Base-by-base conservation (phyloP, 1,140 invertebrate genomes). In the Trichomalopsis sarcophagae region DNA sequence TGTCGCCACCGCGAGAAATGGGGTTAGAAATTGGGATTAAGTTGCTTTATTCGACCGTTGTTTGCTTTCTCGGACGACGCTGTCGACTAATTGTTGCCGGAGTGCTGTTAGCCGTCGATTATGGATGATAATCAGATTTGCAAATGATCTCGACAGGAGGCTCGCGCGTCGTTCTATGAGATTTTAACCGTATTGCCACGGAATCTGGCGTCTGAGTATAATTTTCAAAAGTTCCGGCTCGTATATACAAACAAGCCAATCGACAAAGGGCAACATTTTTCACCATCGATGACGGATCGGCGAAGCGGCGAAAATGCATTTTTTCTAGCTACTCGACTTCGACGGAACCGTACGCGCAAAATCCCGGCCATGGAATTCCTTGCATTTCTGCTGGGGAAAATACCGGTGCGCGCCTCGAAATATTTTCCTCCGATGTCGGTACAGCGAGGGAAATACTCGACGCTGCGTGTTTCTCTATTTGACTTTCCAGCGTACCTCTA, bases 181-280 rank as follows among this genome's bases (percentile, higher is more conserved):
- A 14, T 55, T 55, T 55, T 55, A 55, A 55, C 14, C 14, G 47
- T 50, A 36, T 36, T 36, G 1, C 1, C 27, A 27, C 27, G 27
- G 27, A 27, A 27, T 27, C 27, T 27, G 27, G 27, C 27, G 27
- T 27, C 27, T 44, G 0, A 9, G 40, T 44, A 40, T 40, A 50
- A 47, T 47, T 17, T 50, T 50, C 14, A 50, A 50, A 17, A 2
- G 13, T 50, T 50, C 1, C 11, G 23, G 27, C 27, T 2, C 30
- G 62, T 62, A 27, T 27, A 27, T 27, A 11, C 47, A 62, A 40
- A 82, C 47, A 82, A 50, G 71, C 71, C 81, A 82, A 82, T 82
- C 81, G 10, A 10, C 69, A 33, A 50, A 13, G 80, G 47, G 13
- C 27, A 55, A 82, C 21, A 23, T n/a, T 33, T 27, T 13, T 10